A percentile compares a stretch with the other conserved stretches of the same genome.
These are phyloP conservation scores for Antennarius striatus DNA, from an alignment of 2,113 vertebrate species.

Conservation along the genomic window DNA sequence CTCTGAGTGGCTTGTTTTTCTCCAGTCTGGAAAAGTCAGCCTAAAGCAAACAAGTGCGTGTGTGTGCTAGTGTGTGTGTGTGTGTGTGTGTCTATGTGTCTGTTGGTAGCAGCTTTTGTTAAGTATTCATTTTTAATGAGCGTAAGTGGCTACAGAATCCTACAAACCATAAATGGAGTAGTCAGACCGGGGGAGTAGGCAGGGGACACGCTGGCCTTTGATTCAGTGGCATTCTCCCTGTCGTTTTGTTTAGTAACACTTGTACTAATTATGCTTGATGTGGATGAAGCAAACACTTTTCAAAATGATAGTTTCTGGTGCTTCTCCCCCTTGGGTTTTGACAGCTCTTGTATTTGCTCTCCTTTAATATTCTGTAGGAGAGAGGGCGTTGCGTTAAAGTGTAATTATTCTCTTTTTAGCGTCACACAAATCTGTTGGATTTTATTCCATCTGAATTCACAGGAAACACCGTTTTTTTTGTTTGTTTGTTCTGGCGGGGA, in stretches of 20 bases:
- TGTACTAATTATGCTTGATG: conserved; percentile 62
- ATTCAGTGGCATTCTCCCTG: conserved; percentile 45
- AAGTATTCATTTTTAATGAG: conserved; percentile 80
- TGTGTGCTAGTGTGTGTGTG: too few relatives aligned
- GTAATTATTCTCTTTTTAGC: conserved; percentile 15
- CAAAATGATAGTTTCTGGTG: conserved; percentile 45
- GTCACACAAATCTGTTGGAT: conserved; percentile 27
- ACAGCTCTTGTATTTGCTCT: background rate
- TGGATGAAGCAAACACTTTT: conserved; percentile 44
- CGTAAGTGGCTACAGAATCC: conserved; percentile 68
- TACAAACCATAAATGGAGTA: conserved; percentile 67
- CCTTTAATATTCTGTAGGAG: conserved; percentile 34
- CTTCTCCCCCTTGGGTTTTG: background rate
- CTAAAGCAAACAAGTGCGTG: conserved; percentile 58
- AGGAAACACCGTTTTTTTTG: conserved; percentile 32
- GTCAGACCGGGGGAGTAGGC: conserved; percentile 26
- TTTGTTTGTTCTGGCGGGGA: conserved; percentile 24
- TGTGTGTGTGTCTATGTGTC: conserved; percentile 17
- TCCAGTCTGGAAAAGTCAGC: conserved; percentile 60
- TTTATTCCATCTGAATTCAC: conserved; percentile 39
- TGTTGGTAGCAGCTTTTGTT: conserved; percentile 71
- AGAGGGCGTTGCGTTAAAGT: conserved; percentile 15
- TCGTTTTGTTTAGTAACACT: conserved; percentile 58
- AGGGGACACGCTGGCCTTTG: conserved; percentile 45
- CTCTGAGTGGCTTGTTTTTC: conserved; percentile 61